Evolutionary conservation across 2,113 vertebrate species (phyloP), one percentile per base, ranked within the genome.

Genomic region (Antigone vipio): DNA sequence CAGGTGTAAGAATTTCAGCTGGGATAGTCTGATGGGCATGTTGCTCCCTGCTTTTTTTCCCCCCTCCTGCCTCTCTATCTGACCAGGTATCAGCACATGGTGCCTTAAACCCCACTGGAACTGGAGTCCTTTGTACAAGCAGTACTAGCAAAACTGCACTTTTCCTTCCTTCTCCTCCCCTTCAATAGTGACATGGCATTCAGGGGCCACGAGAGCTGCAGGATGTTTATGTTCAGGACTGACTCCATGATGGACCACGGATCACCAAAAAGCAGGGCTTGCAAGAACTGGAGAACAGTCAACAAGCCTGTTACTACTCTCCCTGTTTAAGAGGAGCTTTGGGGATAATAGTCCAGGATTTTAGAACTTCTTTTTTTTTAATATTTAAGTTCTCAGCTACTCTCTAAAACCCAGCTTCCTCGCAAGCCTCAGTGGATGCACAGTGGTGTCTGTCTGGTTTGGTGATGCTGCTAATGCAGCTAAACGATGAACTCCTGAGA

Each of bases 81-180:
- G 60, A 27, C 26, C 52, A 73, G 38, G 24, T 22, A 64, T n/a
- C 11, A 81, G 40, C 42, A 67, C 47, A n/a, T 0, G 1, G 35
- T 62, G 23, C 56, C 53, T 81, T 49, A 60, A 87, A 60, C 20
- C 32, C 49, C 53, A 49, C 14, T 0, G 0, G 42, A 76, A 42
- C n/a, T 19, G 27, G 63, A 44, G 30, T 20, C 47, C 35, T 94
- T 52, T 49, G 42, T 68, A 86, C 35, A 86, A 81, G 79, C 42
- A 80, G 45, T 68, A 53, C 34, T 15, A 66, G 45, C 27, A 74
- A 81, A 88, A 49, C 34, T 30, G 34, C 47, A 32, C 29, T 44
- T 88, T 94, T 91, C 64, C 69, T 93, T 94, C 91, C 83, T 89
- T 92, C 73, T 93, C 83, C 49, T 89, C 44, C 60, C 44, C 40